These are phyloP conservation scores for Pseudeuparius sepicola DNA, from an alignment of 2,888 invertebrate species.

Conservation along the genomic window DNA sequence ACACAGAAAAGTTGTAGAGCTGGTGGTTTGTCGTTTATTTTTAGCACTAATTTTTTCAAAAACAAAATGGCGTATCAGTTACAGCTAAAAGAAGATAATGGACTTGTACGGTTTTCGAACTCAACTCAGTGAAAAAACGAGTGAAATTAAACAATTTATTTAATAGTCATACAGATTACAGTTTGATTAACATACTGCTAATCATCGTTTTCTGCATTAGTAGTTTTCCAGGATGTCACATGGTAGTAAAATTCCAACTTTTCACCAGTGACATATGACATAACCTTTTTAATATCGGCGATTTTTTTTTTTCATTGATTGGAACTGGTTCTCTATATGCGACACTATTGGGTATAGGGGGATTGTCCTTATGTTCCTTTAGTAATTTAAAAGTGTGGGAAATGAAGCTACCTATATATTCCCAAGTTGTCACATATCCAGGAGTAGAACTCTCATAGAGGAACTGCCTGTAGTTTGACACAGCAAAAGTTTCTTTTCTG, in stretches of 20 bases:
- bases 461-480: slow-evolving; percentile 17
- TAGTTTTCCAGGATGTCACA: slow-evolving; percentile 14
- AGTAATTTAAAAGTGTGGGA: slow-evolving; percentile 13
- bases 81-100: slow-evolving; percentile 12
- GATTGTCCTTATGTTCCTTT: slow-evolving; percentile 6
- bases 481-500: slow-evolving; percentile 14
- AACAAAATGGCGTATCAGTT: slow-evolving; percentile 10
- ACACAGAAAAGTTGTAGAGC: slow-evolving; percentile 15
- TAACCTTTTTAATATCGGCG: slow-evolving; percentile 16
- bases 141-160: no score
- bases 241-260: slow-evolving; percentile 17
- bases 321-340: slow-evolving; percentile 16
- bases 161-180: no score
- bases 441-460: slow-evolving; percentile 12
- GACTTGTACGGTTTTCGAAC: slow-evolving; percentile 10
- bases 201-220: slow-evolving; percentile 10
- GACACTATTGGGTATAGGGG: slow-evolving; percentile 5
- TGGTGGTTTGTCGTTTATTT: slow-evolving; percentile 14
- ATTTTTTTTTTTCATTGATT: slow-evolving; percentile 20
- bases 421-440: slow-evolving; percentile 9
- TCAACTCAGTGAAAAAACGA: no score
- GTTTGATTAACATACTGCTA: no score
- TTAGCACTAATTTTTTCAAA: slow-evolving; percentile 7
- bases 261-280: slow-evolving; percentile 16
- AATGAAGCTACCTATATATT: slow-evolving; percentile 8